Percentiles rank a stretch among this genome's conserved stretches.
These are phyloP conservation scores for Eucriotettix oculatus DNA, from an alignment of 2,888 invertebrate species.

Conservation along the genomic window DNA sequence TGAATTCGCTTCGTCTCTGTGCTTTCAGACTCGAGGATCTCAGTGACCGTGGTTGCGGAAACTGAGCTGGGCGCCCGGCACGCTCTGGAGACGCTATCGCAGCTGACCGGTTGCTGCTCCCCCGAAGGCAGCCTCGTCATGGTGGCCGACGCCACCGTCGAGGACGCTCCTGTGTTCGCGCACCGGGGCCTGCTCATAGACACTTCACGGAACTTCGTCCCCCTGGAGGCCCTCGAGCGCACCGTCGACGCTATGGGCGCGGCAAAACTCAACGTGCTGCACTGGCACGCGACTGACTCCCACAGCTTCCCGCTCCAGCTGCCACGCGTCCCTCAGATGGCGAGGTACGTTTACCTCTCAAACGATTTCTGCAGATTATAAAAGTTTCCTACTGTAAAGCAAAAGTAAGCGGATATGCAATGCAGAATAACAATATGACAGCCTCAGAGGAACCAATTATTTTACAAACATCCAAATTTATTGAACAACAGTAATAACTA, in stretches of 20 bases:
- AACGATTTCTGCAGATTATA: not conserved
- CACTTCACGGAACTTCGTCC: slow-evolving; percentile 73
- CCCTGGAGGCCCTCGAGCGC: slow-evolving; percentile 44
- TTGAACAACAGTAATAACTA: no score
- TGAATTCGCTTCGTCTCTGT: not conserved
- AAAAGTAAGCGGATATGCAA: no score
- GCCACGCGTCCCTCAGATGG: slow-evolving; percentile 53
- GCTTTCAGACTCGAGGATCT: slow-evolving; percentile 28
- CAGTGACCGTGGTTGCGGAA: slow-evolving; percentile 16
- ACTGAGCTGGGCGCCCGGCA: slow-evolving; percentile 56
- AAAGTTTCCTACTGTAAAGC: no score
- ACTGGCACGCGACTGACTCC: slow-evolving; percentile 83
- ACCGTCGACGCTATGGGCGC: slow-evolving; percentile 75
- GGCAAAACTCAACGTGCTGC: slow-evolving; percentile 80
- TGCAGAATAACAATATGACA: no score
- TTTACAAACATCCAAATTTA: no score
- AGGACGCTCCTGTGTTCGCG: slow-evolving; percentile 62
- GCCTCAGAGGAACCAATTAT: no score
- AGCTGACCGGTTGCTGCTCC: slow-evolving; percentile 35
- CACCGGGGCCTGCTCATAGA: slow-evolving; percentile 82
- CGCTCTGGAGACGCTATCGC: slow-evolving; percentile 57
- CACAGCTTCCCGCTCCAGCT: slow-evolving; percentile 83
- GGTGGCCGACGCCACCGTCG: slow-evolving; percentile 42
- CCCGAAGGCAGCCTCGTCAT: slow-evolving; percentile 30
- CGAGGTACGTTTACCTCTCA: slow-evolving; percentile 34